These are phyloP conservation scores for Cotesia chilonis DNA, from an alignment of 1,140 invertebrate species.

Conservation along the genomic window DNA sequence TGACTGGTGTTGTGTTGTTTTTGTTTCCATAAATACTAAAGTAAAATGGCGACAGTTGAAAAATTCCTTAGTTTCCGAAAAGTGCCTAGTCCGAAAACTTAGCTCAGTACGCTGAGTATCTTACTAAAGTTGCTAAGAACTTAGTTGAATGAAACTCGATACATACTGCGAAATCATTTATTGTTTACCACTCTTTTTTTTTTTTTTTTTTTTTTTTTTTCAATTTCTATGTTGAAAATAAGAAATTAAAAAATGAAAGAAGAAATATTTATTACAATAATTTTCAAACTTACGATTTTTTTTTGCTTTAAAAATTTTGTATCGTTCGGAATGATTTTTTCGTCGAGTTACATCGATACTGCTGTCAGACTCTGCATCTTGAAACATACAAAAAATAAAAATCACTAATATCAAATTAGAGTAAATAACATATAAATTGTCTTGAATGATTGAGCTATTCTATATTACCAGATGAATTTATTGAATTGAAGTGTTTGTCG, in stretches of 20 bases:
- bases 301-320: conserved; percentile 54
- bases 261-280: background rate
- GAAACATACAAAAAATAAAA: conserved; percentile 37
- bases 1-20: no score
- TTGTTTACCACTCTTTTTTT: no score
- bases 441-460: background rate
- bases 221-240: background rate
- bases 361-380: conserved; percentile 63
- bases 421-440: background rate
- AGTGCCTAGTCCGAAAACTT: no score
- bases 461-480: conserved; percentile 49
- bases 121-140: no score
- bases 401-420: conserved; percentile 5
- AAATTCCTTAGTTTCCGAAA: no score
- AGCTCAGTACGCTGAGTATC: no score
- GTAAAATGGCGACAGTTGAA: no score
- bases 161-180: no score
- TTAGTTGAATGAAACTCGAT: no score
- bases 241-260: conserved; percentile 12
- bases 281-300: conserved; percentile 54
- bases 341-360: conserved; percentile 56
- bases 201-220: no score
- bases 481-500: conserved; percentile 45
- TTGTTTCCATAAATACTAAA: no score
- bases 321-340: conserved; percentile 63